Conservation (phyloP, 2,888 invertebrate species). For the Habroteleia sp. region DNA sequence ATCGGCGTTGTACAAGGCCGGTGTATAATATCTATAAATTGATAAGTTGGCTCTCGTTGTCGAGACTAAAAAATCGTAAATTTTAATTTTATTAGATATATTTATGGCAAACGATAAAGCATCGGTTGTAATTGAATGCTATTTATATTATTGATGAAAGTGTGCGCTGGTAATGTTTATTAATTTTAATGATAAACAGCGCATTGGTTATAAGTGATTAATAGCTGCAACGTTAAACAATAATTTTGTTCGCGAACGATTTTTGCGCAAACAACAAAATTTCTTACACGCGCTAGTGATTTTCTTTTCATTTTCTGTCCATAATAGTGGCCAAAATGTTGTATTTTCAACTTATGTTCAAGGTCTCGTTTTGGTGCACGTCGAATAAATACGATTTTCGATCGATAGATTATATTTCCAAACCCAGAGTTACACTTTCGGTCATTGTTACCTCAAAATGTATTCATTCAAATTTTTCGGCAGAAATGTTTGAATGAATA, state of each 20-base stretch:
- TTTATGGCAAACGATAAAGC: constrained; percentile 20
- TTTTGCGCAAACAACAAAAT: neutral
- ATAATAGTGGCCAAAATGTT: constrained; percentile 13
- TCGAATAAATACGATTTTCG: constrained; percentile 33
- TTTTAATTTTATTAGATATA: constrained; percentile 17
- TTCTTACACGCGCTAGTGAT: no score
- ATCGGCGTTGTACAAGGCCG: neutral
- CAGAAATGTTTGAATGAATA: constrained; percentile 27
- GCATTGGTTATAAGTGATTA: constrained; percentile 6
- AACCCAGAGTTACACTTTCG: constrained; percentile 37
- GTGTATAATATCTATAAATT: neutral
- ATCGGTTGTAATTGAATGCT: constrained; percentile 15
- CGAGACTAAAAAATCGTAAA: constrained; percentile 1
- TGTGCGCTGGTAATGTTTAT: constrained; percentile 16
- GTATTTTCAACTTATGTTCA: constrained; percentile 19
- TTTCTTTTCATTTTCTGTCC: no score
- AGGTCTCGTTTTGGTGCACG: constrained; percentile 18
- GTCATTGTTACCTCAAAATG: constrained; percentile 38
- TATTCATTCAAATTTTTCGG: constrained; percentile 32
- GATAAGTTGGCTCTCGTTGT: neutral
- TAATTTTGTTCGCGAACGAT: no score
- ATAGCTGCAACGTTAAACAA: no score
- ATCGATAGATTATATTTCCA: constrained; percentile 40
- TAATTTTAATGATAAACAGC: constrained; percentile 10
- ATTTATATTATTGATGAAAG: constrained; percentile 29